These are phyloP conservation scores for Iselma pallidipennis DNA, from an alignment of 2,888 invertebrate species.

Conservation along the genomic window DNA sequence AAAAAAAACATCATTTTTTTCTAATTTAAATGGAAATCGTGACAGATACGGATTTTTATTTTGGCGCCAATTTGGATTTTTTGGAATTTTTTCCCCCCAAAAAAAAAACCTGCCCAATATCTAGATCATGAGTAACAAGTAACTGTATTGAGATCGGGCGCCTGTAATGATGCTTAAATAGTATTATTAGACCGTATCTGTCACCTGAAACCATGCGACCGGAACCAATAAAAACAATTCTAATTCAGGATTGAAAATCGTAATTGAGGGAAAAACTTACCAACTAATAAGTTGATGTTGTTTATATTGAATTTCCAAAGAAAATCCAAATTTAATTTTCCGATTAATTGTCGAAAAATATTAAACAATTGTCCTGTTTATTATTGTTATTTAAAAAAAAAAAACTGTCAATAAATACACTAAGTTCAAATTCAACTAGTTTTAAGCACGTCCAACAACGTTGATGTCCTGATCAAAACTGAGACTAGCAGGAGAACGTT, in stretches of 20 bases:
- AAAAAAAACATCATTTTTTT: too few relatives aligned
- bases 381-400: background rate
- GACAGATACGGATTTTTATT: too few relatives aligned
- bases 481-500: slow-evolving; percentile 8
- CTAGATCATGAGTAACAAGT: slow-evolving; percentile 36
- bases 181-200: slow-evolving; percentile 46
- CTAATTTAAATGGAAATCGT: too few relatives aligned
- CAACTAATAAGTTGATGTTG: slow-evolving; percentile 23
- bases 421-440: background rate
- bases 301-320: background rate
- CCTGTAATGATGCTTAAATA: slow-evolving; percentile 32
- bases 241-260: background rate
- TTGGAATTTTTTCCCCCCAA: background rate
- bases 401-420: background rate
- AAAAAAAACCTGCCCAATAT: too few relatives aligned
- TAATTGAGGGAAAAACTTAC: slow-evolving; percentile 29
- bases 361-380: too few relatives aligned
- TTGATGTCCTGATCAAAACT: slow-evolving; percentile 2
- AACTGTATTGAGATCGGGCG: slow-evolving; percentile 40
- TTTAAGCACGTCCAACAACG: slow-evolving; percentile 10
- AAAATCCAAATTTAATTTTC: background rate
- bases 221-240: slow-evolving; percentile 20
- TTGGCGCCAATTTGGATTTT: too few relatives aligned
- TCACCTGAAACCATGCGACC: slow-evolving; percentile 32
- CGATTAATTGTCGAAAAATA: background rate